These are phyloP conservation scores for Blastomussa wellsi DNA, from an alignment of 92 coral and sea anemone species.

Conservation along the genomic window DNA sequence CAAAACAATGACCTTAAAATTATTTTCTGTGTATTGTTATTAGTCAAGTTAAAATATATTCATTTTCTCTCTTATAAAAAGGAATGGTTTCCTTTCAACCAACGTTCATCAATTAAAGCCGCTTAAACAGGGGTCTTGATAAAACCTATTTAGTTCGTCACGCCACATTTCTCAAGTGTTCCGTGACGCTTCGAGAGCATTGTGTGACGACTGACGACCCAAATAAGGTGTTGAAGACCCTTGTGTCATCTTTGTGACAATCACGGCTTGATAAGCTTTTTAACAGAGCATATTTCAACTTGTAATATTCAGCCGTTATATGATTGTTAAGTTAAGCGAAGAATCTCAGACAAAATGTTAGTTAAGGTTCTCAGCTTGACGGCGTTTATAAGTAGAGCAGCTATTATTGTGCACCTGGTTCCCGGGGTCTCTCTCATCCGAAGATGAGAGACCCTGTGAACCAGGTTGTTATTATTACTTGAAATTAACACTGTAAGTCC, in stretches of 20 bases:
- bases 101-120: background rate
- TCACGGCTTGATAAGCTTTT: background rate
- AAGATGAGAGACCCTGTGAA: too few relatives aligned
- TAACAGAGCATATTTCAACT: background rate
- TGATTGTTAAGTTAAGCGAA: background rate
- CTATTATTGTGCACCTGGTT: too few relatives aligned
- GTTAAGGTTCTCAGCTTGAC: background rate
- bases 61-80: background rate
- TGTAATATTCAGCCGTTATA: too few relatives aligned
- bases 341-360: background rate
- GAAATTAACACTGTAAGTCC: background rate
- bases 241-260: background rate
- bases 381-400: background rate
- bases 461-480: background rate
- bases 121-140: background rate
- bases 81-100: background rate
- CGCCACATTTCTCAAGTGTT: background rate
- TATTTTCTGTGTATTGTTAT: background rate
- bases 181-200: background rate
- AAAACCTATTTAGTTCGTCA: background rate
- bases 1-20: background rate
- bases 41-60: background rate
- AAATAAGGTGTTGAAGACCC: background rate
- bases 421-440: too few relatives aligned
- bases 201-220: background rate